Conservation (phyloP, 2,888 invertebrate species). For the Leucozona laternaria region DNA sequence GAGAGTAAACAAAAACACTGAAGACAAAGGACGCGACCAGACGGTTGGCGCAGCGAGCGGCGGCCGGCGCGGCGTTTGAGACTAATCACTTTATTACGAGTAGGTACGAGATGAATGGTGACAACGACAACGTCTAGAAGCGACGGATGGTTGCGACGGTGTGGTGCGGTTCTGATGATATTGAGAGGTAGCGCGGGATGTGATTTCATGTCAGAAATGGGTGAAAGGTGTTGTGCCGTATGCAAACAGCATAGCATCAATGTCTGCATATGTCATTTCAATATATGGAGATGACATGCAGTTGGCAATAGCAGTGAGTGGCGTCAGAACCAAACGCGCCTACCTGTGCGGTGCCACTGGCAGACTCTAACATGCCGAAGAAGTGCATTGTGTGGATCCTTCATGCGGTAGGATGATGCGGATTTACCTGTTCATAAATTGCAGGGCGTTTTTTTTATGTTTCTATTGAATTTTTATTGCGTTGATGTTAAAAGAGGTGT, state of each 20-base stretch:
- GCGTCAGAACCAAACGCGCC: constrained; percentile 5
- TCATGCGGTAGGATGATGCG: not conserved
- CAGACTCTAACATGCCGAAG: not conserved
- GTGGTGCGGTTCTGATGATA: not conserved
- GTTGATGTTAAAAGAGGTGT: not conserved
- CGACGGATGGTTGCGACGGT: too few species aligned
- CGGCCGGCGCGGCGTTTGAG: constrained; percentile 46
- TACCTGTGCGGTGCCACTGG: constrained; percentile 19
- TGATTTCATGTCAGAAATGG: constrained; percentile 19
- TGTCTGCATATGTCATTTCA: not conserved
- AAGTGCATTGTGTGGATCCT: not conserved
- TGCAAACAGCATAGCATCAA: constrained; percentile 5
- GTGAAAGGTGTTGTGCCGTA: constrained; percentile 28
- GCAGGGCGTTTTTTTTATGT: not conserved
- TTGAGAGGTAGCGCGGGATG: not conserved
- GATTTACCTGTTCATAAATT: not conserved
- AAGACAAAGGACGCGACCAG: constrained; percentile 56
- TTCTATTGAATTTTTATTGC: not conserved
- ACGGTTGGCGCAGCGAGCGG: constrained; percentile 6
- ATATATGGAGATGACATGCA: not conserved
- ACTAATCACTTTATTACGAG: constrained; percentile 68
- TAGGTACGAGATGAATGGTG: constrained; percentile 27
- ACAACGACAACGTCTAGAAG: not conserved
- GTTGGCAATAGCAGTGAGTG: not conserved
- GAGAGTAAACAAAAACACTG: constrained; percentile 43